These are phyloP conservation scores for Drosophila tropicalis DNA, from an alignment of 1,140 invertebrate species.

Conservation along the genomic window DNA sequence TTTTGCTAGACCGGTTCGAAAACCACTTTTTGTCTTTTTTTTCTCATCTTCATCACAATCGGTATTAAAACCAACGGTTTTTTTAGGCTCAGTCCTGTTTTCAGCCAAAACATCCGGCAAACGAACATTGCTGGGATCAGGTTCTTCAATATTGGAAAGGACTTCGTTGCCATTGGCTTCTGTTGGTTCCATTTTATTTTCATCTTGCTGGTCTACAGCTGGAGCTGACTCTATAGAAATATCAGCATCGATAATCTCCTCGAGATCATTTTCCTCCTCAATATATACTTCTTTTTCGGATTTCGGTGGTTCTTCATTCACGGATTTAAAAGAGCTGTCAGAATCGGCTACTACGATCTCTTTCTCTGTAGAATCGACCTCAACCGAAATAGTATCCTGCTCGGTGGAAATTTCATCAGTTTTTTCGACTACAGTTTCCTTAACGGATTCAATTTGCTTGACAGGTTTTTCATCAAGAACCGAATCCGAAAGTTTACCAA, in stretches of 20 bases:
- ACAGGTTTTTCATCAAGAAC: background rate
- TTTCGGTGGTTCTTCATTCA: background rate
- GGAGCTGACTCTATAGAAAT: background rate
- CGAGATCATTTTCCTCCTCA: background rate
- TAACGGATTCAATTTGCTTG: background rate
- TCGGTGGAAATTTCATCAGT: background rate
- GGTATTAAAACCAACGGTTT: constrained; percentile 44
- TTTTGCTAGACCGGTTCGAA: too few relatives aligned
- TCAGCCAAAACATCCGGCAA: background rate
- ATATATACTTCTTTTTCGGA: background rate
- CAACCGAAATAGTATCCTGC: background rate
- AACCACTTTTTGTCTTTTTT: constrained; percentile 26
- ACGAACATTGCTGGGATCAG: background rate
- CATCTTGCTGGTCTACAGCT: background rate
- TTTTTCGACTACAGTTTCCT: background rate
- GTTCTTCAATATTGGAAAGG: too few relatives aligned
- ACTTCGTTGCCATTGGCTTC: background rate
- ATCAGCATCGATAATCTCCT: background rate
- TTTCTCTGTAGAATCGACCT: background rate
- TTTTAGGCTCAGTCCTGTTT: constrained; percentile 14
- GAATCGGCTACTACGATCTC: background rate
- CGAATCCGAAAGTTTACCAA: background rate
- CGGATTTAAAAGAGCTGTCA: background rate
- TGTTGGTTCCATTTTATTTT: background rate
- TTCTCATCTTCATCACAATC: constrained; percentile 2